These are phyloP conservation scores for Drosophila bocki DNA, from an alignment of 1,140 invertebrate species.

Conservation along the genomic window DNA sequence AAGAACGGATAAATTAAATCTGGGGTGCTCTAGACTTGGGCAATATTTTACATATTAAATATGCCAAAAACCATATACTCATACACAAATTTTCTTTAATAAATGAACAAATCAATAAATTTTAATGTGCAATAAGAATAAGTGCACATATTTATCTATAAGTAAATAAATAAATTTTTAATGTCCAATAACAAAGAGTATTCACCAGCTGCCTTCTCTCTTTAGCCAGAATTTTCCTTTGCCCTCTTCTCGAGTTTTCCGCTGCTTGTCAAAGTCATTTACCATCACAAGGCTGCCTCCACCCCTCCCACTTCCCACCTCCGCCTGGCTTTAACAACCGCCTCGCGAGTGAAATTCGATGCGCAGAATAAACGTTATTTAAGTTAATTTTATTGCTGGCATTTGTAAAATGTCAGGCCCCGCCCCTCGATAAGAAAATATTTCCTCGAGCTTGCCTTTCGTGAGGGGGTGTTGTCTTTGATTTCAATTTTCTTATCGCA, in stretches of 20 bases:
- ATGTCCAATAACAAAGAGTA: not conserved
- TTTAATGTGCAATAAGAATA: too few species aligned
- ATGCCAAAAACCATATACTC: too few species aligned
- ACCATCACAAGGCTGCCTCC: conserved; percentile 19
- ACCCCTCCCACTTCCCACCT: not conserved
- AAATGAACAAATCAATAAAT: too few species aligned
- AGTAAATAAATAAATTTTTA: too few species aligned
- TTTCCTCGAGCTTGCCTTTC: conserved; percentile 4
- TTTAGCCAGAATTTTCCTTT: not conserved
- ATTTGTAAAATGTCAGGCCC: conserved; percentile 66
- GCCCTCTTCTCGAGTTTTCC: conserved; percentile 9
- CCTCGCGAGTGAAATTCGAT: conserved; percentile 52
- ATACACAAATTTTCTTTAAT: too few species aligned
- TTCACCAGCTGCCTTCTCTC: not conserved
- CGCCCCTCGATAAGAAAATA: conserved; percentile 4
- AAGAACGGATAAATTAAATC: too few species aligned
- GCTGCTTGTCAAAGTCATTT: conserved; percentile 45
- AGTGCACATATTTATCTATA: too few species aligned
- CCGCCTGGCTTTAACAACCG: conserved; percentile 6
- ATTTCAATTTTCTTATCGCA: conserved; percentile 50
- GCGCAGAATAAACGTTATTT: conserved; percentile 61
- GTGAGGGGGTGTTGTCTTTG: conserved; percentile 29
- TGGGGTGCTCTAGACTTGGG: too few species aligned
- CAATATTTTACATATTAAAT: too few species aligned
- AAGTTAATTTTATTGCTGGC: conserved; percentile 70